These are phyloP conservation scores for Microplitis demolitor DNA, from an alignment of 1,140 invertebrate species.

Conservation along the genomic window DNA sequence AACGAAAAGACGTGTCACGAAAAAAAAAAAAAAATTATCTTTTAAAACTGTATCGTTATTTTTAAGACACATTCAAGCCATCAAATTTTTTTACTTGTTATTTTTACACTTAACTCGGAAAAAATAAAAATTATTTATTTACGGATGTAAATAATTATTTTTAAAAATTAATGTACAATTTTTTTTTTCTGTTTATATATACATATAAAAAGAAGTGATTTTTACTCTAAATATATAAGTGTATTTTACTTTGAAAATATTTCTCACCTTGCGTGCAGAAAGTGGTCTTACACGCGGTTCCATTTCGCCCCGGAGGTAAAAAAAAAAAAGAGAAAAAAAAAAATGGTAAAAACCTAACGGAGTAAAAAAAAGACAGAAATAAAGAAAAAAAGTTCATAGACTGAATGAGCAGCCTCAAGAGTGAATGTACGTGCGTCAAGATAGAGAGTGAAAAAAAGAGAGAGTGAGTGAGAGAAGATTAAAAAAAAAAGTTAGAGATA, in stretches of 20 bases:
- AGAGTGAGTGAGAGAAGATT: not conserved
- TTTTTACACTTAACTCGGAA: not conserved
- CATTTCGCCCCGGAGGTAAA: slow-evolving; percentile 20
- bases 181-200: not conserved
- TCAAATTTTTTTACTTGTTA: not conserved
- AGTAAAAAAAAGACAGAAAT: slow-evolving; percentile 1
- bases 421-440: slow-evolving; percentile 39
- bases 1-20: not conserved
- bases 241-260: not conserved
- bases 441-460: slow-evolving; percentile 19
- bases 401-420: slow-evolving; percentile 33
- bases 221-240: not conserved
- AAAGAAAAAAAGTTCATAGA: slow-evolving; percentile 9
- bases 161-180: too few relatives aligned
- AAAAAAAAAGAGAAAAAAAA: slow-evolving; percentile 8
- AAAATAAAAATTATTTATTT: not conserved
- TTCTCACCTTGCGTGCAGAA: slow-evolving; percentile 23
- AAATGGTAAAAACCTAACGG: slow-evolving; percentile 4
- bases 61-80: not conserved
- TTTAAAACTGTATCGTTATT: not conserved
- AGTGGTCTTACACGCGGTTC: slow-evolving; percentile 8
- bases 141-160: too few relatives aligned
- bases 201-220: not conserved
- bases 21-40: not conserved
- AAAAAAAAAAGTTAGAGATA: not conserved